Conservation (phyloP, 2,888 invertebrate genomes). For the Orthosia gracilis region DNA sequence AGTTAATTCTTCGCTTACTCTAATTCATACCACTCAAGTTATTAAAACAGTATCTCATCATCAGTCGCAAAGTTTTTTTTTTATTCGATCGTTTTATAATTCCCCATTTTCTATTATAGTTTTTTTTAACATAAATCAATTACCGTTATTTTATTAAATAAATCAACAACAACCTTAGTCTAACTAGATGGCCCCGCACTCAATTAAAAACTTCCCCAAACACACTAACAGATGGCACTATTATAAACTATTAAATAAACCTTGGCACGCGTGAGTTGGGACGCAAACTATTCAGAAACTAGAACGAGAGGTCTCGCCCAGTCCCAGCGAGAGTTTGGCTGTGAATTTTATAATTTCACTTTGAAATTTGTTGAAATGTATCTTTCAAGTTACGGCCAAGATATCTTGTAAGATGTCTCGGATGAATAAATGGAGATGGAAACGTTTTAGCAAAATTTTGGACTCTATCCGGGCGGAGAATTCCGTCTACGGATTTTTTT, state of each 20-base stretch:
- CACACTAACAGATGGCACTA: conserved; percentile 47
- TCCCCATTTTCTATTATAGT: no score
- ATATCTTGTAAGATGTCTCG: conserved; percentile 58
- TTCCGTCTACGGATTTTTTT: no score
- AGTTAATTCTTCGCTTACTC: no score
- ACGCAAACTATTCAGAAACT: conserved; percentile 53
- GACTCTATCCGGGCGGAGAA: no score
- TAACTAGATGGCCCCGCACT: neutral
- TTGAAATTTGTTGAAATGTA: conserved; percentile 70
- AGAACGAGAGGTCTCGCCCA: conserved; percentile 36
- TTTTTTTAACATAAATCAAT: no score
- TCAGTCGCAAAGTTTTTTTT: no score
- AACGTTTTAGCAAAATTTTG: conserved; percentile 32
- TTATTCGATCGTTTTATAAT: no score
- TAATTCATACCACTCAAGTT: no score
- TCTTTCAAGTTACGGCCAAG: conserved; percentile 52
- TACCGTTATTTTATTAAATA: no score
- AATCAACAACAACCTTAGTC: no score
- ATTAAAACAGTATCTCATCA: no score
- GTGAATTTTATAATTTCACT: conserved; percentile 72
- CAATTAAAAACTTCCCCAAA: neutral
- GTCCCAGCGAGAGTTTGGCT: conserved; percentile 55
- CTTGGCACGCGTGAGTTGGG: conserved; percentile 53
- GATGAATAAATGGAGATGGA: conserved; percentile 41
- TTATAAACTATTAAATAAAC: conserved; percentile 27